These are phyloP conservation scores for Tadarida brasiliensis DNA, from an alignment of 2,797 vertebrate species.

Conservation along the genomic window DNA sequence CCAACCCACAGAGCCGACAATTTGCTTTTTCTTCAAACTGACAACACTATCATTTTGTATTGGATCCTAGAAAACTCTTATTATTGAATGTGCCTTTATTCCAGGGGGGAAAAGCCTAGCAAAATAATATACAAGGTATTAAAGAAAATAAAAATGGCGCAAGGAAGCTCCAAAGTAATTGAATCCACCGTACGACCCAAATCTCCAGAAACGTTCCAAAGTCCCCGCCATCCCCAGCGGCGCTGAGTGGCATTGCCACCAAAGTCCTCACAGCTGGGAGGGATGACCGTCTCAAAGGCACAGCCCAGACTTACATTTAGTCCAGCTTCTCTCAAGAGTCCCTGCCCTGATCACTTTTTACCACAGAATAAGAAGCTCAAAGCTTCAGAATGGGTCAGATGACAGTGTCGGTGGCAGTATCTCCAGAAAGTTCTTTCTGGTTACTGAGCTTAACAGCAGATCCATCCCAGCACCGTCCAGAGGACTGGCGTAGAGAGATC, in stretches of 20 bases:
- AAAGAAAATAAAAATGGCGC: slow-evolving; percentile 65
- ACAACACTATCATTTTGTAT: slow-evolving; percentile 75
- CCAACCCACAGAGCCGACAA: slow-evolving; percentile 75
- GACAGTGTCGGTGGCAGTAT: rapidly evolving
- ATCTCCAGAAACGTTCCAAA: background rate
- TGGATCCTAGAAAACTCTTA: slow-evolving; percentile 65
- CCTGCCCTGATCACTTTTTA: background rate
- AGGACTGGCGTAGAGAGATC: rapidly evolving
- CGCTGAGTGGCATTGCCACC: rapidly evolving
- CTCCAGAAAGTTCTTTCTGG: background rate
- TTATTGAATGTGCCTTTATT: slow-evolving; percentile 72
- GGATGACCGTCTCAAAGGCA: background rate
- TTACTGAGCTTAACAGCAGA: no score
- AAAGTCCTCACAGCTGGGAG: rapidly evolving
- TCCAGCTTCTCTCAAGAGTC: background rate
- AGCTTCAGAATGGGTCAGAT: background rate
- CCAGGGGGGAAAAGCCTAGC: background rate
- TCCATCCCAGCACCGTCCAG: no score
- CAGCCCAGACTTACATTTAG: background rate
- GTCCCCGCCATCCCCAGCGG: rapidly evolving
- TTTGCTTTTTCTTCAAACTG: slow-evolving; percentile 79
- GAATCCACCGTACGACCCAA: background rate
- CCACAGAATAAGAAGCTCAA: background rate
- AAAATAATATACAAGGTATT: slow-evolving; percentile 66
- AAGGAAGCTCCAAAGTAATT: background rate